phyloP scores from a whole-genome alignment of 2,888 invertebrate species.

The Phengaris arion region DNA sequence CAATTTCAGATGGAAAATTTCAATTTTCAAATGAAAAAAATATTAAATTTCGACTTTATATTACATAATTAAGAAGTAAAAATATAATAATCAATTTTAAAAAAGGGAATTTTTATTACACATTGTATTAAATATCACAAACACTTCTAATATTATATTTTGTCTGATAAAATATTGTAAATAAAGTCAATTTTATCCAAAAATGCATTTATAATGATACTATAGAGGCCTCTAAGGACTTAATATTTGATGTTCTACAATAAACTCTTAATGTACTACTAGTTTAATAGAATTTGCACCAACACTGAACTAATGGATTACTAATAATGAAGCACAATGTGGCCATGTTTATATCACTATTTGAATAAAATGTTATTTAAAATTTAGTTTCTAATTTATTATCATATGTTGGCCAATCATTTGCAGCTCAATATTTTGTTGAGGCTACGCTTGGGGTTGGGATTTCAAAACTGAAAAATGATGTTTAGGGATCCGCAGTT shows the following conservation, averaged over 20 bases:
- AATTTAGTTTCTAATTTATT: neutral
- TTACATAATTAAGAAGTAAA: no score
- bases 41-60: neutral
- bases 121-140: neutral
- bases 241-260: neutral
- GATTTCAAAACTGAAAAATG: no score
- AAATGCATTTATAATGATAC: conserved; percentile 21
- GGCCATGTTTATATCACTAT: conserved; percentile 7
- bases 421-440: no score
- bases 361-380: conserved; percentile 1
- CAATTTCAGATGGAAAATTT: neutral
- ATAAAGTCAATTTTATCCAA: neutral
- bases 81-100: neutral
- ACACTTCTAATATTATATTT: neutral
- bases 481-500: no score
- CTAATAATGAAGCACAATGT: conserved; percentile 3
- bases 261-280: neutral
- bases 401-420: no score
- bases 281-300: neutral
- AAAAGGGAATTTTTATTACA: neutral
- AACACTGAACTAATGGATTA: conserved; percentile 1
- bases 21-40: neutral
- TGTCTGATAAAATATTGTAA: neutral
- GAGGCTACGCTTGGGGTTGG: no score
- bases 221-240: no score